Conservation (phyloP, 2,888 invertebrate species). For the Acrocera orbiculus region DNA sequence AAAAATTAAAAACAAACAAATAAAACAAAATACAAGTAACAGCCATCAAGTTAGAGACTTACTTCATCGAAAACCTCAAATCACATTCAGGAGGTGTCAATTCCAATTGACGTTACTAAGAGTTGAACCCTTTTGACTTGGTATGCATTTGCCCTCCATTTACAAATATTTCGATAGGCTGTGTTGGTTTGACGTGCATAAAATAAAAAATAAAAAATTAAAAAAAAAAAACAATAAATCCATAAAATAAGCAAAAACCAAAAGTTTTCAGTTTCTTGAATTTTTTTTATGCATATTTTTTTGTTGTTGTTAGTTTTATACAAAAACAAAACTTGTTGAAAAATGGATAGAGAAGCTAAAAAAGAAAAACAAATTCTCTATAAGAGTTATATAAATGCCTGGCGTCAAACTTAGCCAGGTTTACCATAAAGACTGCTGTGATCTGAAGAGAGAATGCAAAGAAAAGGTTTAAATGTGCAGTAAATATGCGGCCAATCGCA, state of each 20-base stretch:
- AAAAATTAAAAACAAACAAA: slow-evolving; percentile 1
- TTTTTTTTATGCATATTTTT: too few relatives aligned
- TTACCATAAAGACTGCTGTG: background rate
- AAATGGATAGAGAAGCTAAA: slow-evolving; percentile 4
- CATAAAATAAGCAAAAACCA: background rate
- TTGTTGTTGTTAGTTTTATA: background rate
- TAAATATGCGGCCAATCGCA: too few relatives aligned
- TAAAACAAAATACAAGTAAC: background rate
- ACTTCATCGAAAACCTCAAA: slow-evolving; percentile 4
- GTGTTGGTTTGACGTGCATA: slow-evolving; percentile 1
- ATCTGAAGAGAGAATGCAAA: background rate
- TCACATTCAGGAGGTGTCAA: slow-evolving; percentile 12
- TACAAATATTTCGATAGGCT: slow-evolving; percentile 5
- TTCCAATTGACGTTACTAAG: slow-evolving; percentile 12
- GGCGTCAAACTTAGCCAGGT: background rate
- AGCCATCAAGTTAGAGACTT: slow-evolving; percentile 1
- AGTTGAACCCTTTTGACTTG: slow-evolving; percentile 7
- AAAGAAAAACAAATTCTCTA: slow-evolving; percentile 4
- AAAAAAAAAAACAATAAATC: background rate
- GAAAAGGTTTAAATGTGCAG: too few relatives aligned
- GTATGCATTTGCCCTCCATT: slow-evolving; percentile 1
- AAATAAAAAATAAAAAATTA: slow-evolving; percentile 1
- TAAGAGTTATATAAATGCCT: slow-evolving; percentile 3
- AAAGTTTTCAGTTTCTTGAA: too few relatives aligned
- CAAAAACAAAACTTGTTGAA: background rate